Percentiles rank a stretch among this genome's conserved stretches.
These are phyloP conservation scores for Gymnoscopelus microlampas DNA, from an alignment of 2,797 vertebrate species.

Conservation along the genomic window DNA sequence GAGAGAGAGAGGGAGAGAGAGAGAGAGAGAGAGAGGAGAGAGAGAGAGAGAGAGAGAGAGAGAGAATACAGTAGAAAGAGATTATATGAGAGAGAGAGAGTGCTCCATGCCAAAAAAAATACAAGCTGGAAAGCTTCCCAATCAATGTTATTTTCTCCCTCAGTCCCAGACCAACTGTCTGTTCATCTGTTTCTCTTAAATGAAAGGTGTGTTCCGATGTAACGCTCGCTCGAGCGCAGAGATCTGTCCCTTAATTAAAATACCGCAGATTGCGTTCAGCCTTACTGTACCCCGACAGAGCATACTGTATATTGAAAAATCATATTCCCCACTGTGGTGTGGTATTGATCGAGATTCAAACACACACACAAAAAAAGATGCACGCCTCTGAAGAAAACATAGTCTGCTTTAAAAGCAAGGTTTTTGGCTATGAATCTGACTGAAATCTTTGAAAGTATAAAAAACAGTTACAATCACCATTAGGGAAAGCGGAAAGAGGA, in stretches of 20 bases:
- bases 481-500: neutral
- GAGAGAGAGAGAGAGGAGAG: slow-evolving; percentile 17
- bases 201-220: slow-evolving; percentile 80
- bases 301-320: slow-evolving; percentile 69
- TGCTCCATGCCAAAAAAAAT: slow-evolving; percentile 77
- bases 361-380: slow-evolving; percentile 38
- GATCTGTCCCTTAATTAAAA: slow-evolving; percentile 78
- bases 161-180: slow-evolving; percentile 81
- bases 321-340: slow-evolving; percentile 47
- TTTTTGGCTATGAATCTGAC: slow-evolving; percentile 30
- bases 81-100: slow-evolving; percentile 41
- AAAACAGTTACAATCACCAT: slow-evolving; percentile 35
- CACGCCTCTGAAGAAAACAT: slow-evolving; percentile 42
- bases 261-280: slow-evolving; percentile 72
- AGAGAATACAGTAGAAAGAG: slow-evolving; percentile 9
- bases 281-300: slow-evolving; percentile 45
- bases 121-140: slow-evolving; percentile 80
- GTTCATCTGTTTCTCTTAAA: slow-evolving; percentile 82
- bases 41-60: neutral
- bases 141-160: slow-evolving; percentile 79
- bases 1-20: slow-evolving; percentile 16
- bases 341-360: slow-evolving; percentile 59
- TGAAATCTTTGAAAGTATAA: slow-evolving; percentile 31
- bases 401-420: slow-evolving; percentile 34
- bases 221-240: slow-evolving; percentile 66